phyloP scores from a whole-genome alignment of 2,113 vertebrate species.

The Corvus cornix region DNA sequence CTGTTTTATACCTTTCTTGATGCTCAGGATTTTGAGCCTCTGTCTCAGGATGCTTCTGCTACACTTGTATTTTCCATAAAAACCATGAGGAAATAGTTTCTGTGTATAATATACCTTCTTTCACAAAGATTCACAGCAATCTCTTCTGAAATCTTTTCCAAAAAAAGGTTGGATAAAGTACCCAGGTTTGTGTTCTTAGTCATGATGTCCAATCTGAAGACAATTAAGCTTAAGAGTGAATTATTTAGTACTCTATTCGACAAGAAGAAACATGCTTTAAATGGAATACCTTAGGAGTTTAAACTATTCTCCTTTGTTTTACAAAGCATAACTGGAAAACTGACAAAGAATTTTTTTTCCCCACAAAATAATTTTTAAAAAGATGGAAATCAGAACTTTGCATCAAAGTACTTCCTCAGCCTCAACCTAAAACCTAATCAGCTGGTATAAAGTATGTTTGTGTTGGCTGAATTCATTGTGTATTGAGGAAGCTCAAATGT shows the following conservation, averaged over 20 bases:
- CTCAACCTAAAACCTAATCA: slow-evolving; percentile 46
- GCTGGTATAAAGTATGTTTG: slow-evolving; percentile 55
- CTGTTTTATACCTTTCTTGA: background rate
- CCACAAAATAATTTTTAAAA: background rate
- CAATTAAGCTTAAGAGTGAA: background rate
- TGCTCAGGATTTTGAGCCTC: background rate
- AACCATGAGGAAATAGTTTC: background rate
- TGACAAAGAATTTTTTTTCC: background rate
- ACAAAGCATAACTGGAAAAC: slow-evolving; percentile 35
- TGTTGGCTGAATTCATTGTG: slow-evolving; percentile 35
- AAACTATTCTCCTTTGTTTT: slow-evolving; percentile 34
- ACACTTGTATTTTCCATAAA: background rate
- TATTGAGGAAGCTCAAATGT: slow-evolving; percentile 31
- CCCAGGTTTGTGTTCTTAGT: background rate
- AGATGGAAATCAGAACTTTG: slow-evolving; percentile 12
- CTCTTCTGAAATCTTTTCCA: background rate
- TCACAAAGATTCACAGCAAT: background rate
- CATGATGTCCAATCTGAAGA: background rate
- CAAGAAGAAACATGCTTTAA: background rate
- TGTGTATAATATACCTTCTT: background rate
- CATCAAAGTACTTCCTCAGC: slow-evolving; percentile 46
- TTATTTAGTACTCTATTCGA: background rate
- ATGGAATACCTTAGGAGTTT: background rate
- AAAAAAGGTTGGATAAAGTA: background rate
- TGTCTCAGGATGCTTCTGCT: background rate